Evolutionary conservation across 2,797 vertebrate species (phyloP).

Genomic region (Astyanax mexicanus): DNA sequence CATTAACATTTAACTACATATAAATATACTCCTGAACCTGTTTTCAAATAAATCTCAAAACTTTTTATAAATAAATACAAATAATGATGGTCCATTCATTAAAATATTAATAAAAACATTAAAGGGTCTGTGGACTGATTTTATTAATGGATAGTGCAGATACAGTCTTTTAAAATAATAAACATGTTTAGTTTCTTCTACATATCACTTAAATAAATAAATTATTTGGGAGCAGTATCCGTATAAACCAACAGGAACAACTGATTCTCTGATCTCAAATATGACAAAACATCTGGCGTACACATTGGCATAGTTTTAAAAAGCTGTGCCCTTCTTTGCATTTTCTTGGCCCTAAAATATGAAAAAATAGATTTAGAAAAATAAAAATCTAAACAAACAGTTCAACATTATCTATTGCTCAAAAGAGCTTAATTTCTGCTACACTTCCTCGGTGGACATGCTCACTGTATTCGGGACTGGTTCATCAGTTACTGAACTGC

Average conservation of each 20-base stretch:
- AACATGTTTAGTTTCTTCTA: slow-evolving; percentile 4
- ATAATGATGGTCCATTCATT: slow-evolving; percentile 72
- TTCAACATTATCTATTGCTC: neutral
- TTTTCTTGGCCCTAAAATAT: neutral
- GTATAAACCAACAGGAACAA: neutral
- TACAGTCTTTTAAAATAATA: neutral
- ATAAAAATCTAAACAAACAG: neutral
- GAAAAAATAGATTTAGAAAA: neutral
- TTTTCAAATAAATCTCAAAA: slow-evolving; percentile 67
- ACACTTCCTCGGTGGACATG: neutral
- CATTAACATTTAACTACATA: slow-evolving; percentile 68
- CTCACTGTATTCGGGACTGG: slow-evolving; percentile 4
- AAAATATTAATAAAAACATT: slow-evolving; percentile 75
- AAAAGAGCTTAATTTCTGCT: neutral
- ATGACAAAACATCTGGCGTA: neutral
- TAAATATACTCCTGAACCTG: slow-evolving; percentile 65
- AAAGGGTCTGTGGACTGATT: slow-evolving; percentile 18
- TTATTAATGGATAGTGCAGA: slow-evolving; percentile 20
- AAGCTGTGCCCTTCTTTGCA: neutral
- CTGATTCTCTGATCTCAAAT: neutral
- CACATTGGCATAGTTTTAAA: neutral
- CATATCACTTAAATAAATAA: slow-evolving; percentile 6
- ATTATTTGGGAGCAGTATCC: neutral
- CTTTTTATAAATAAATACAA: slow-evolving; percentile 79
- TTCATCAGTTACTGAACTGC: slow-evolving; percentile 9